Evolutionary conservation across 2,797 vertebrate genomes (phyloP).

Genomic region (Momotus momota): DNA sequence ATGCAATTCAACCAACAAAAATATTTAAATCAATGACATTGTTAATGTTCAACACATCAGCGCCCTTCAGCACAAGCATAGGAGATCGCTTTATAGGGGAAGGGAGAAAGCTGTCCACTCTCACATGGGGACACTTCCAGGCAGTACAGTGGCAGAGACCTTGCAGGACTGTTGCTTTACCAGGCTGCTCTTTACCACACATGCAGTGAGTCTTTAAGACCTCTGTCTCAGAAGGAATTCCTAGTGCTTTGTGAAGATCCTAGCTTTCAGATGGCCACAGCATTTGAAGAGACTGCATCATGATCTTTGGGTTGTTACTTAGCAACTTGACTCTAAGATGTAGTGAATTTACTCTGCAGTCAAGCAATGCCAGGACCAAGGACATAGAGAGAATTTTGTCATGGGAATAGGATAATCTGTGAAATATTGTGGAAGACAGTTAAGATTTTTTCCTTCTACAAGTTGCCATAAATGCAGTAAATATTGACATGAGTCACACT

Average conservation of each 20-base stretch:
- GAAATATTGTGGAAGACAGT: not conserved
- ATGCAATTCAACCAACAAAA: not conserved
- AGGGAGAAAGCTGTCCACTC: not conserved
- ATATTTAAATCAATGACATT: not conserved
- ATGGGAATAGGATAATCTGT: not conserved
- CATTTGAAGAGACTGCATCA: not conserved
- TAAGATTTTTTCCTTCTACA: conserved; percentile 1
- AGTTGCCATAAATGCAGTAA: conserved; percentile 47
- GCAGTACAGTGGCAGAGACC: not conserved
- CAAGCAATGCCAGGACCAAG: not conserved
- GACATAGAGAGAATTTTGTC: not conserved
- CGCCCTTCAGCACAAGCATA: not conserved
- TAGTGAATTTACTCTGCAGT: not conserved
- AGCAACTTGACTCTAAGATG: conserved; percentile 33
- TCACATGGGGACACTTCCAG: not conserved
- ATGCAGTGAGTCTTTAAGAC: not conserved
- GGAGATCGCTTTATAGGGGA: not conserved
- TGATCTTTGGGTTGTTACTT: conserved; percentile 45
- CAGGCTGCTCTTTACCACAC: not conserved
- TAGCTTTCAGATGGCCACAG: not conserved
- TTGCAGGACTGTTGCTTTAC: not conserved
- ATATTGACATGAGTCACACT: conserved; percentile 65
- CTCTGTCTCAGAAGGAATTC: not conserved
- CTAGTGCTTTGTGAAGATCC: not conserved
- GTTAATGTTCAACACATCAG: not conserved